Evolutionary conservation across 2,113 vertebrate species (phyloP).

Genomic region (Hippocampus zosterae): DNA sequence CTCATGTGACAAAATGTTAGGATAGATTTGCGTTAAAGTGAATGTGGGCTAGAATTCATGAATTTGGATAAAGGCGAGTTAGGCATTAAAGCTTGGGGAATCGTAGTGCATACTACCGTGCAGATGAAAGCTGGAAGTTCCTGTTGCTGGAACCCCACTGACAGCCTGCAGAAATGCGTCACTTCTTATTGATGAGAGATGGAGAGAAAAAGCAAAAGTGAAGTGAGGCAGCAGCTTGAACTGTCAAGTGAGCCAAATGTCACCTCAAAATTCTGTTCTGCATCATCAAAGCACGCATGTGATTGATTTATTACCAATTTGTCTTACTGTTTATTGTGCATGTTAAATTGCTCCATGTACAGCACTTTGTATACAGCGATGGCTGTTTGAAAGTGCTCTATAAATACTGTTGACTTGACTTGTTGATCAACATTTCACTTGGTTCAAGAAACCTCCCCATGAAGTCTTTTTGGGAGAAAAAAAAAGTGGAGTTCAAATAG

Average conservation of each 20-base stretch:
- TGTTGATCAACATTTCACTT: conserved; percentile 25
- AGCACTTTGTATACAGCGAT: too few relatives aligned
- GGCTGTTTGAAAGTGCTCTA: too few relatives aligned
- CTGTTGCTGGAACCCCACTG: neutral
- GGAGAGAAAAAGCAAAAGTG: conserved; percentile 2
- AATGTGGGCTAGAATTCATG: too few relatives aligned
- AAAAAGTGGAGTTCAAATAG: conserved; percentile 22
- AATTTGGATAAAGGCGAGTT: too few relatives aligned
- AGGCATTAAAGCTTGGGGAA: too few relatives aligned
- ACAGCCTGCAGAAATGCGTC: conserved; percentile 23
- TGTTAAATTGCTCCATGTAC: too few relatives aligned
- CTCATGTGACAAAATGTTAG: too few relatives aligned
- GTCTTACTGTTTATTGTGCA: too few relatives aligned
- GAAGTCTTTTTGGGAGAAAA: conserved; percentile 5
- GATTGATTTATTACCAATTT: too few relatives aligned
- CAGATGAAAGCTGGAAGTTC: neutral
- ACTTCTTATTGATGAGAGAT: conserved; percentile 28
- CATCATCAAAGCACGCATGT: conserved; percentile 20
- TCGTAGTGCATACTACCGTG: neutral
- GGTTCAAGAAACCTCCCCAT: conserved; percentile 3
- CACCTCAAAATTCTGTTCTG: conserved; percentile 21
- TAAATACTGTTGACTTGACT: too few relatives aligned
- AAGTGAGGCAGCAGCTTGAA: conserved; percentile 8
- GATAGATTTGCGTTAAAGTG: too few relatives aligned
- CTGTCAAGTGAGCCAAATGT: conserved; percentile 48